Evolutionary conservation across 2,797 vertebrate genomes (phyloP).

Genomic region (Pangasius macronema): DNA sequence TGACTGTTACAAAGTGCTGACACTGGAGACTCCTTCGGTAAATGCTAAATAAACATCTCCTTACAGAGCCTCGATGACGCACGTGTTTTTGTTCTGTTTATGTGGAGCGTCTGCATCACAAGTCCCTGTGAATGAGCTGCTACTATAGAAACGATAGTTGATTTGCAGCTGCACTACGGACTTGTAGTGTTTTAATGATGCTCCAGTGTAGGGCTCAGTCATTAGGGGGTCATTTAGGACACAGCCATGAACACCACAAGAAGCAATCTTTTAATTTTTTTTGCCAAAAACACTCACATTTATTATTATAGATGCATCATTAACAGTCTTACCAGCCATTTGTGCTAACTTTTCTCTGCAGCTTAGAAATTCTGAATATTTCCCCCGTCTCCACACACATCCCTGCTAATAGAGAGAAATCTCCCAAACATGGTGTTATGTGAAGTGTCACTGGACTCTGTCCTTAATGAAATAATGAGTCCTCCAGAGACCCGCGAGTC

Average conservation of each 20-base stretch:
- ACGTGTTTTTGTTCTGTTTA: too few relatives aligned
- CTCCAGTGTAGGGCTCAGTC: not conserved
- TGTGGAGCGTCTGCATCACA: too few relatives aligned
- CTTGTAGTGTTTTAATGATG: not conserved
- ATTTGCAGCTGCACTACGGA: not conserved
- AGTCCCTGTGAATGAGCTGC: not conserved
- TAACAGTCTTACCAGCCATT: not conserved
- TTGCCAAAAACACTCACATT: not conserved
- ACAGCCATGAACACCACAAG: not conserved
- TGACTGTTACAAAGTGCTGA: not conserved
- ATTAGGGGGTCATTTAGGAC: not conserved
- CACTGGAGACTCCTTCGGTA: not conserved
- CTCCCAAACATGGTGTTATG: conserved; percentile 35
- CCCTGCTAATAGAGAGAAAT: conserved; percentile 43
- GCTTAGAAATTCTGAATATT: conserved; percentile 29
- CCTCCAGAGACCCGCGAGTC: conserved; percentile 50
- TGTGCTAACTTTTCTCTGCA: not conserved
- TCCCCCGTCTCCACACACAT: conserved; percentile 24
- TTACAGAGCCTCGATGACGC: not conserved
- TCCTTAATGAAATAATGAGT: conserved; percentile 60
- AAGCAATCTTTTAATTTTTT: not conserved
- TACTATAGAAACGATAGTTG: not conserved
- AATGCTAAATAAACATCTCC: not conserved
- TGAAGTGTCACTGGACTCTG: conserved; percentile 40
- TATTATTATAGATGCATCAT: not conserved